Evolutionary conservation across 2,888 invertebrate species (phyloP).

Genomic region (Suillia variegata): DNA sequence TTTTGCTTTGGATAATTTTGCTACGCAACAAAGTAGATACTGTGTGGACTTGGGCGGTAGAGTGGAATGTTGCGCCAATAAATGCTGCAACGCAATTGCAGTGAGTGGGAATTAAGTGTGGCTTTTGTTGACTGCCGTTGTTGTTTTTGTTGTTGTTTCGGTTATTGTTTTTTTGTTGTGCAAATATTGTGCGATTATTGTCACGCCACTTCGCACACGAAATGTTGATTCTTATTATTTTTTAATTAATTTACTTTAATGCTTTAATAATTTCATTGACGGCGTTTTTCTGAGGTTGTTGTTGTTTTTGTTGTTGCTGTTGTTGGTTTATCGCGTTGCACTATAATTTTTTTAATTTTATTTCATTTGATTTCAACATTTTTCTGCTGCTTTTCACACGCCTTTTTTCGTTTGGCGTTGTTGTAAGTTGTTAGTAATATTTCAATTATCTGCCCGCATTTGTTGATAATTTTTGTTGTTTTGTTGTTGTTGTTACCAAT

Average conservation of each 20-base stretch:
- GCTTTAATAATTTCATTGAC: constrained; percentile 48
- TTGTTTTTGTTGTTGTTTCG: neutral
- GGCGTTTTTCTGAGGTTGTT: neutral
- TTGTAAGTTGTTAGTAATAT: too few relatives aligned
- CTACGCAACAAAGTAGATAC: too few relatives aligned
- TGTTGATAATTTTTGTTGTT: constrained; percentile 14
- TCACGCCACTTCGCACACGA: constrained; percentile 53
- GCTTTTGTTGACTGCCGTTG: too few relatives aligned
- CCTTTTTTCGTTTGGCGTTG: too few relatives aligned
- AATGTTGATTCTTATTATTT: constrained; percentile 55
- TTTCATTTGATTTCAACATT: too few relatives aligned
- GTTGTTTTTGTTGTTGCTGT: too few relatives aligned
- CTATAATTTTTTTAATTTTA: too few relatives aligned
- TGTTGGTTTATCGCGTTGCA: too few relatives aligned
- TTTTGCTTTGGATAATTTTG: too few relatives aligned
- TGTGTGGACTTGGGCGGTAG: too few relatives aligned
- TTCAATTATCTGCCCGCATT: constrained; percentile 2
- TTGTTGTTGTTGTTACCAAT: neutral
- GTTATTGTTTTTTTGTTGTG: constrained; percentile 27
- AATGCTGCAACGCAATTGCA: neutral
- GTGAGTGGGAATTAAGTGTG: neutral
- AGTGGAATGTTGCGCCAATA: too few relatives aligned
- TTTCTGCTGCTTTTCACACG: neutral
- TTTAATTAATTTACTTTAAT: constrained; percentile 56
- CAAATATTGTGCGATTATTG: too few relatives aligned